Percentiles rank a stretch among this genome's conserved stretches.
Evolutionary conservation across 2,797 vertebrate species (phyloP).

Genomic region (Pipistrellus nathusii): DNA sequence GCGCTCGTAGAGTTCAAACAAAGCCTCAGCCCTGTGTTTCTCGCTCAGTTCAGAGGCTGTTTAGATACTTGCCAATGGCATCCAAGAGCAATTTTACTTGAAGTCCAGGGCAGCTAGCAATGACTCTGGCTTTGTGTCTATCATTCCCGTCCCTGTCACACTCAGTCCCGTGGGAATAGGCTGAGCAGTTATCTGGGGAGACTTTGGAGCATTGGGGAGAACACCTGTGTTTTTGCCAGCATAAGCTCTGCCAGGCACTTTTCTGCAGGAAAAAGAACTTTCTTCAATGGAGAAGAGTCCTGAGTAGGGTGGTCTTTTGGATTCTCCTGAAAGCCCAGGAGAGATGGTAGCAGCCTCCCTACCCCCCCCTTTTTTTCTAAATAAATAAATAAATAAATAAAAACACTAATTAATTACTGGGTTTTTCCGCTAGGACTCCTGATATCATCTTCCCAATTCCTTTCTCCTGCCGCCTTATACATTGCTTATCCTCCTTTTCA

Average conservation of each 20-base stretch:
- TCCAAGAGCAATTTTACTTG: not conserved
- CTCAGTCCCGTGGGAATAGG: not conserved
- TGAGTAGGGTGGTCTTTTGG: not conserved
- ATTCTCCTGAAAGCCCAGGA: not conserved
- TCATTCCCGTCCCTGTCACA: not conserved
- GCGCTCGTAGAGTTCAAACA: constrained; percentile 43
- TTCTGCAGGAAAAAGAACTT: not conserved
- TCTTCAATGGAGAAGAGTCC: not conserved
- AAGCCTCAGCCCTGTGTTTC: not conserved
- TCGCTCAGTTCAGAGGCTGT: not conserved
- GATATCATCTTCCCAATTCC: not conserved
- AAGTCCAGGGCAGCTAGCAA: not conserved
- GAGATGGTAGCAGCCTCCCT: not conserved
- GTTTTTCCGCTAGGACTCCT: not conserved
- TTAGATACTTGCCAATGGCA: not conserved
- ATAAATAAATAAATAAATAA: not conserved
- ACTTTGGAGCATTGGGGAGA: not conserved
- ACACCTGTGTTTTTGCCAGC: not conserved
- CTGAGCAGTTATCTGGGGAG: not conserved
- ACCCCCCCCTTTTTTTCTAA: not conserved
- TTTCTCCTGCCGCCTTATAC: not conserved
- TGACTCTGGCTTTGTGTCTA: not conserved
- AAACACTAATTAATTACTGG: not conserved
- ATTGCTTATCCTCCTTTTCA: not conserved
- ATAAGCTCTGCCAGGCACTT: not conserved